Base-by-base conservation (phyloP, 2,113 vertebrate genomes). In the Excalfactoria chinensis region DNA sequence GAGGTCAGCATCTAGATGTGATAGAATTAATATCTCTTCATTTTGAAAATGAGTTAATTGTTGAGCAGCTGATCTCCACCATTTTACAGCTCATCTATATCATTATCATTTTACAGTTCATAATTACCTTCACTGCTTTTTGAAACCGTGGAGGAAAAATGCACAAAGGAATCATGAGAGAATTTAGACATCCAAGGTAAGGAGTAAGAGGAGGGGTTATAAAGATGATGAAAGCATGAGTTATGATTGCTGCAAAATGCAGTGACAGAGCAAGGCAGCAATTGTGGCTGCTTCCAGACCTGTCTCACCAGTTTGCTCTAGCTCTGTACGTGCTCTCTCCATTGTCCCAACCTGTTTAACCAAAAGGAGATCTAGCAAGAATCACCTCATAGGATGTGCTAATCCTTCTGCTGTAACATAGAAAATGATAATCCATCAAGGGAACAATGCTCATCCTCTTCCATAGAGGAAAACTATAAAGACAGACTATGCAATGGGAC, bases 131-230 rank as follows among this genome's bases (percentile, higher is more conserved):
- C n/a, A n/a, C n/a, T n/a, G n/a, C n/a, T 95, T 95, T 96, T 74
- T 46, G 37, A 74, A 97, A 95, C 89, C 76, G 84, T 11, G 73
- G 75, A 68, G 93, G 93, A 84, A 90, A 70, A 88, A 96, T 76
- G 41, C 8, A 26, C 53, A 95, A 75, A 46, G 64, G 64, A 13
- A 86, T 95, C 25, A 67, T 80, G 14, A 78, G 67, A 48, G 84
- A 95, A 72, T 95, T 95, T 60, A 70, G 95, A 93, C 23, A 30
- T 93, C 93, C 53, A 95, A 95, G 15, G 74, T 66, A 56, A 93
- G 84, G 11, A 64, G 78, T 28, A 28, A 91, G 84, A 49, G 32
- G 0, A 6, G 88, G 70, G 32, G 55, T 75, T 88, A 84, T 48
- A 55, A 95, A 97, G 44, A 81, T 70, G 48, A 95, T 28, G 20